Conservation (phyloP, 1,140 invertebrate species). For the Lordiphosa mommai region DNA sequence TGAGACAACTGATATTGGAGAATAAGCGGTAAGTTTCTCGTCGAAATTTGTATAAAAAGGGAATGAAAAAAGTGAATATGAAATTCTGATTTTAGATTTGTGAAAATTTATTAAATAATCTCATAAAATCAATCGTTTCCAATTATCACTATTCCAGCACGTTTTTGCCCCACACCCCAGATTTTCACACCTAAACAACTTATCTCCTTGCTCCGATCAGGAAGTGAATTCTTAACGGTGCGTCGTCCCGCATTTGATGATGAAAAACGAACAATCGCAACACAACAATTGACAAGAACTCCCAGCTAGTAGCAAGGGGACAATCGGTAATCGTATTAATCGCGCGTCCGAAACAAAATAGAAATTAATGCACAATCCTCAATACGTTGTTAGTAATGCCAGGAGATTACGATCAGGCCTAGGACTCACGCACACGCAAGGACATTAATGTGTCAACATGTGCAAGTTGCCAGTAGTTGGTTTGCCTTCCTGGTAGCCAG, state of each 20-base stretch:
- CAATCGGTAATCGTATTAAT: constrained; percentile 58
- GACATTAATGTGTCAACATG: constrained; percentile 77
- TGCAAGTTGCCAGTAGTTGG: constrained; percentile 53
- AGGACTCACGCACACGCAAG: constrained; percentile 51
- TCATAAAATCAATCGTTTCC: no score
- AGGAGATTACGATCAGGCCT: constrained; percentile 58
- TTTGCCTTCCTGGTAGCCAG: constrained; percentile 46
- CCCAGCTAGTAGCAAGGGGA: neutral
- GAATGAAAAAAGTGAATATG: no score
- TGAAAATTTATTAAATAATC: constrained; percentile 14
- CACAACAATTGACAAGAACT: constrained; percentile 2
- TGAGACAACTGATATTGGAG: no score
- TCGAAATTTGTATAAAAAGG: no score
- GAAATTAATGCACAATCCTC: constrained; percentile 64
- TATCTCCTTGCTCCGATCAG: constrained; percentile 18
- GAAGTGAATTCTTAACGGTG: constrained; percentile 4
- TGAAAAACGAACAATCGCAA: neutral
- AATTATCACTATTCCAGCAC: no score
- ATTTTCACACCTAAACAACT: constrained; percentile 44
- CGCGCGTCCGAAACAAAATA: constrained; percentile 39
- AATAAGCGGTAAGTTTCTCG: no score
- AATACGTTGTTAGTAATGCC: constrained; percentile 71
- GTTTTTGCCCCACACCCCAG: no score
- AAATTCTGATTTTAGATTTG: constrained; percentile 20
- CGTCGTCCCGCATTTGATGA: constrained; percentile 7